A percentile compares a stretch with the other conserved stretches of the same genome.
Conservation (phyloP, 2,113 vertebrate species). For the Rhinichthys klamathensis region DNA sequence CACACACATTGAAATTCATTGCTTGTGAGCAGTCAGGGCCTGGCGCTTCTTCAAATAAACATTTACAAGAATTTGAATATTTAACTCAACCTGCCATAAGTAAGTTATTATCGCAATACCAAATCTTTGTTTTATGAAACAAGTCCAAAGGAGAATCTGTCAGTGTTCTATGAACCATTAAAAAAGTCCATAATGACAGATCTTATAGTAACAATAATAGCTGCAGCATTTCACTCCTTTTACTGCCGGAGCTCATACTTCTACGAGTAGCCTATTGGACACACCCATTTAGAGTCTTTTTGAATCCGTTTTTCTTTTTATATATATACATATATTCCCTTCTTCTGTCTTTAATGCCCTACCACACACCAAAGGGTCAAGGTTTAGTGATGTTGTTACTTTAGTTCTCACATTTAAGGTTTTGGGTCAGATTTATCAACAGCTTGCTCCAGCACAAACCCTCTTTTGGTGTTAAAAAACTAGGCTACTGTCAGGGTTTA, state of each 20-base stretch:
- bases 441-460: too few species aligned
- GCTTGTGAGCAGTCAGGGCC: constrained; percentile 20
- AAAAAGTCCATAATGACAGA: constrained; percentile 19
- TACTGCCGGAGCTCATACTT: not conserved
- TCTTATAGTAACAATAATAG: not conserved
- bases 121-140: constrained; percentile 47
- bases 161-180: not conserved
- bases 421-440: too few species aligned
- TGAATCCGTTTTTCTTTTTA: too few species aligned
- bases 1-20: constrained; percentile 45
- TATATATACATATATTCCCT: too few species aligned
- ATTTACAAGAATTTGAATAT: constrained; percentile 45
- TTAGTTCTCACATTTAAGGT: too few species aligned
- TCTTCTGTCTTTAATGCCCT: too few species aligned
- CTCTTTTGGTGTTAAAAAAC: too few species aligned
- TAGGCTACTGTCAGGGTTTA: too few species aligned
- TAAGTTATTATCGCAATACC: constrained; percentile 46
- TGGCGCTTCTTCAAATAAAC: constrained; percentile 49
- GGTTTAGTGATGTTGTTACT: too few species aligned
- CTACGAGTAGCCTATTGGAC: too few species aligned
- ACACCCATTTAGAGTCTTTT: too few species aligned
- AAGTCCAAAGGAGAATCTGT: constrained; percentile 9
- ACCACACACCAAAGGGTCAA: too few species aligned
- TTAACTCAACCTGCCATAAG: constrained; percentile 42
- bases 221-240: not conserved